Base-by-base conservation (phyloP, 64 coral and sea anemone genomes). In the Trachythela sp. region DNA sequence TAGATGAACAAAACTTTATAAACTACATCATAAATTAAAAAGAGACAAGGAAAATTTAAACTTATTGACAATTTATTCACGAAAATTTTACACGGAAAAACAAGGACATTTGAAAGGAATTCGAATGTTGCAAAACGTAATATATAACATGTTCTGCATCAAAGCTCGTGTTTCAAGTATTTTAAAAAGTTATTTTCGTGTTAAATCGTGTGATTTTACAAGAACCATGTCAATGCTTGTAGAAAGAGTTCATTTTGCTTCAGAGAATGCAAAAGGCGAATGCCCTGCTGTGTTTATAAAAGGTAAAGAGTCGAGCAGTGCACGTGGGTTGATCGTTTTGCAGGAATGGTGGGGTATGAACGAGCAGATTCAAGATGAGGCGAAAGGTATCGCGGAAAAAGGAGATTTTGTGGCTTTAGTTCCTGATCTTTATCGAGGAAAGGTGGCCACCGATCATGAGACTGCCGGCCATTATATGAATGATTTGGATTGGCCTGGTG, bases 271-370 rank as follows among this genome's bases (percentile, higher is more conserved):
- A 39, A 80, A 80, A 22, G 75, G 75, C 30, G 75, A 80, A 2
- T 80, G 75, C 9, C 75, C 75, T 15, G 75, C 20, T 0, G 75
- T 80, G 2, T 80, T 80, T 35, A 18, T 80, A 20, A 2, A 36
- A 80, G 33, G 33, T 15, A 39, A 80, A 80, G 37, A 39, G 0
- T 37, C 75, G 9, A 35, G 37, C 33, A 68, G 59, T 31, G 9
- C 31, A 30, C 75, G 30, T 34, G 75, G 95, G 31, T 70, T 97
- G 43, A 41, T 97, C 4, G 95, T 97, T 35, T 80, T 97, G 54
- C 95, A 97, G 88, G 95, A 97, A 94, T 97, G 95, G 95, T 97
- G 95, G 95, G 95, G 95, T 8, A 97, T 97, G 92, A 97, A 97
- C 86, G 88, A 97, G 59, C 91, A 92, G 49, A 97, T 97, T 20